Percentiles rank a stretch among this genome's conserved stretches.
These are phyloP conservation scores for Acinonyx jubatus DNA, from an alignment of 2,113 vertebrate species.

Conservation along the genomic window DNA sequence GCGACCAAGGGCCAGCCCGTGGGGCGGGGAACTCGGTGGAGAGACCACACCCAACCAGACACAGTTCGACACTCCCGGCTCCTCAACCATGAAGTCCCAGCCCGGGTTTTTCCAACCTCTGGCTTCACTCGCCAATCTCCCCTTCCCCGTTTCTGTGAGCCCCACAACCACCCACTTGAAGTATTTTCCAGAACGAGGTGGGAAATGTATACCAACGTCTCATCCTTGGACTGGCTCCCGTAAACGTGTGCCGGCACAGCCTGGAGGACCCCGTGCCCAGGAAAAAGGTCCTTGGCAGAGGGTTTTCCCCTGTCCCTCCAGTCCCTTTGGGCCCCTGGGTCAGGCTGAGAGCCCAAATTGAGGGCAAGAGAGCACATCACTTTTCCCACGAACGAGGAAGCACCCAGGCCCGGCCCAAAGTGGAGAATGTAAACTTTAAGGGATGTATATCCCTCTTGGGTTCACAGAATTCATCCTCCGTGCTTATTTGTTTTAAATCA, in stretches of 20 bases:
- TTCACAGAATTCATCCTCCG: not conserved
- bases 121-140: not conserved
- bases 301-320: not conserved
- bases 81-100: not conserved
- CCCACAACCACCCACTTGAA: not conserved
- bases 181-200: not conserved
- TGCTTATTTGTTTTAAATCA: not conserved
- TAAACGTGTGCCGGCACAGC: fast-evolving
- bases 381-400: not conserved
- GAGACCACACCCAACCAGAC: not conserved
- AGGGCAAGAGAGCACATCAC: not conserved
- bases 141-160: not conserved
- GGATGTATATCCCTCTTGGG: not conserved
- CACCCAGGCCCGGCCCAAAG: not conserved
- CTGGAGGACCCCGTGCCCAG: fast-evolving
- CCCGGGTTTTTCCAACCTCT: not conserved
- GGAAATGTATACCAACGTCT: fast-evolving
- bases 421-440: not conserved
- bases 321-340: not conserved
- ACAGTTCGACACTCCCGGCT: not conserved
- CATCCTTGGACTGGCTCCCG: fast-evolving
- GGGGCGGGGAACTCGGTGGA: not conserved
- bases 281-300: too few species aligned
- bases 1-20: not conserved
- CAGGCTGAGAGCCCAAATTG: not conserved